These are phyloP conservation scores for Timema podura DNA, from an alignment of 2,888 invertebrate genomes.

Conservation along the genomic window DNA sequence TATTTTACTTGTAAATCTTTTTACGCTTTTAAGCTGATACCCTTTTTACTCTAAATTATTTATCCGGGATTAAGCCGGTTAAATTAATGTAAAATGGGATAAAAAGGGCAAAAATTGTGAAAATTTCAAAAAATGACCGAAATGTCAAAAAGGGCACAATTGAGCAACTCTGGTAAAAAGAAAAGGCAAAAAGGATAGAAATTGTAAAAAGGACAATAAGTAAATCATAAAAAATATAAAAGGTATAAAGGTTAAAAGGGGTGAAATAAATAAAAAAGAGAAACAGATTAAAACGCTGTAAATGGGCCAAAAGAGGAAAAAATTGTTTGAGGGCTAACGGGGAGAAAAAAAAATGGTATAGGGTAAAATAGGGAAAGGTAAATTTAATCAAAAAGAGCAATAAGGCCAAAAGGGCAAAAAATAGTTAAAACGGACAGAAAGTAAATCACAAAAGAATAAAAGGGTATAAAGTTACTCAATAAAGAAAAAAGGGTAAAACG, in stretches of 20 bases:
- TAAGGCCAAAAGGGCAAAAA: too few species aligned
- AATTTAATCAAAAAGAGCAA: neutral
- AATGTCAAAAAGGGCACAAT: too few species aligned
- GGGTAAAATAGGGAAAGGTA: neutral
- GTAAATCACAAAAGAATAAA: neutral
- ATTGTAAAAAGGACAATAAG: too few species aligned
- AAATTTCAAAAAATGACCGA: too few species aligned
- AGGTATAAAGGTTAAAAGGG: neutral
- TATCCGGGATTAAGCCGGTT: too few species aligned
- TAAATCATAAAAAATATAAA: neutral
- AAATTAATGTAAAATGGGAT: too few species aligned
- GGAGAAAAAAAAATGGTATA: neutral
- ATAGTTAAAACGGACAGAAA: neutral
- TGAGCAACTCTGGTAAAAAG: too few species aligned
- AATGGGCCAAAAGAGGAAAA: neutral
- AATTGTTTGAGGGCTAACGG: neutral
- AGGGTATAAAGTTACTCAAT: neutral
- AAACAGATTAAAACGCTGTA: neutral
- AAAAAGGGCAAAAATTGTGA: too few species aligned
- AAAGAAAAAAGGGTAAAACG: neutral
- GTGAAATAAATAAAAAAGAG: neutral
- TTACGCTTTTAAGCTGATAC: too few species aligned
- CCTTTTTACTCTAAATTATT: too few species aligned
- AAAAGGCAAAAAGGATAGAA: too few species aligned
- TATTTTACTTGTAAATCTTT: too few species aligned